Conservation (phyloP, 2,113 vertebrate species). For the Alexandromys fortis region DNA sequence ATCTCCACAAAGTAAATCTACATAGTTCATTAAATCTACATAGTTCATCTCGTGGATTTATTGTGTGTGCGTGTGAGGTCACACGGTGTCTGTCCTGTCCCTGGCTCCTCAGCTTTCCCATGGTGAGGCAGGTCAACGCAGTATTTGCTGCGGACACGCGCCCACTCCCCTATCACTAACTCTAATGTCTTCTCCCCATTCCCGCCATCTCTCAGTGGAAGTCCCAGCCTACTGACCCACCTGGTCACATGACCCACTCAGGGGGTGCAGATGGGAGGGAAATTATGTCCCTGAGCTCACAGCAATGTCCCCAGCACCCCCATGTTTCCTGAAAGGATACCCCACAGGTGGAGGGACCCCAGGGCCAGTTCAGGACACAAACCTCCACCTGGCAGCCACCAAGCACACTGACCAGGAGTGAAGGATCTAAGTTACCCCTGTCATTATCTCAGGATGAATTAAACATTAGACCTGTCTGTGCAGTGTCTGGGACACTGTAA, state of each 20-base stretch:
- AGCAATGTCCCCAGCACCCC: not conserved
- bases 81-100: not conserved
- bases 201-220: not conserved
- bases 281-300: not conserved
- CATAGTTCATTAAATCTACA: not conserved
- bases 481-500: conserved; percentile 67
- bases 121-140: no score
- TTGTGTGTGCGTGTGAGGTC: not conserved
- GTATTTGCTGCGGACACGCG: no score
- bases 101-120: no score
- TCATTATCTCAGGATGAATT: conserved; percentile 85
- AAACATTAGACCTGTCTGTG: conserved; percentile 78
- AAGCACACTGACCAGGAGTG: not conserved
- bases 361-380: not conserved
- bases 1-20: not conserved
- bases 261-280: not conserved
- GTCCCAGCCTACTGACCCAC: not conserved
- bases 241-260: not conserved
- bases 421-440: not conserved
- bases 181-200: not conserved
- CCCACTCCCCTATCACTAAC: not conserved
- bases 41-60: not conserved
- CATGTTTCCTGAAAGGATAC: not conserved
- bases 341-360: no score
- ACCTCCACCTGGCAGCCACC: not conserved